Percentiles rank a stretch among this genome's conserved stretches.
phyloP scores from a whole-genome alignment of 1,140 invertebrate species.

The Hormaphis cornu region DNA sequence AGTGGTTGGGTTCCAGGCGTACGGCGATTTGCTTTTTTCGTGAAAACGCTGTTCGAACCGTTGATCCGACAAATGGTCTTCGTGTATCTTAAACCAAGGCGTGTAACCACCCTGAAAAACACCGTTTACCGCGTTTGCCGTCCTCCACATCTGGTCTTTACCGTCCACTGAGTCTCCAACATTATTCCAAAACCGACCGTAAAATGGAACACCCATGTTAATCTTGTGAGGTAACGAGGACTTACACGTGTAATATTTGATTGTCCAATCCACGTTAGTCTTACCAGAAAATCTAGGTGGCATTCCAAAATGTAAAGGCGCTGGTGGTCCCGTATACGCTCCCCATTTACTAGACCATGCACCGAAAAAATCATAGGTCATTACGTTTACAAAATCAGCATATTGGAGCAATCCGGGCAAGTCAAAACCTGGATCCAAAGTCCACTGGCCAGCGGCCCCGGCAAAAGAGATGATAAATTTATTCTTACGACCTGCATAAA shows the following conservation, averaged over 20 bases:
- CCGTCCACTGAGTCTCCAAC: slow-evolving; percentile 27
- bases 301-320: slow-evolving; percentile 33
- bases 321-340: slow-evolving; percentile 34
- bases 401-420: slow-evolving; percentile 33
- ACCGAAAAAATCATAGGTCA: slow-evolving; percentile 36
- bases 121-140: slow-evolving; percentile 28
- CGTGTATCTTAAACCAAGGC: slow-evolving; percentile 19
- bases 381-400: slow-evolving; percentile 35
- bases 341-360: slow-evolving; percentile 36
- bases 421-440: slow-evolving; percentile 34
- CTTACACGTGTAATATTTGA: slow-evolving; percentile 35
- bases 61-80: slow-evolving; percentile 20
- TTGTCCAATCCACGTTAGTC: slow-evolving; percentile 35
- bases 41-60: slow-evolving; percentile 24
- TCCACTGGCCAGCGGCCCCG: slow-evolving; percentile 34
- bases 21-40: slow-evolving; percentile 30
- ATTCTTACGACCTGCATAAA: not conserved
- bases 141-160: slow-evolving; percentile 33
- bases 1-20: slow-evolving; percentile 25
- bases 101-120: slow-evolving; percentile 34
- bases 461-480: slow-evolving; percentile 35
- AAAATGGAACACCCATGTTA: slow-evolving; percentile 35
- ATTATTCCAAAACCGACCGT: slow-evolving; percentile 35
- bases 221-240: slow-evolving; percentile 33
- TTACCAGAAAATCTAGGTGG: slow-evolving; percentile 35